Conservation (phyloP, 2,888 invertebrate species). For the Deilephila elpenor region DNA sequence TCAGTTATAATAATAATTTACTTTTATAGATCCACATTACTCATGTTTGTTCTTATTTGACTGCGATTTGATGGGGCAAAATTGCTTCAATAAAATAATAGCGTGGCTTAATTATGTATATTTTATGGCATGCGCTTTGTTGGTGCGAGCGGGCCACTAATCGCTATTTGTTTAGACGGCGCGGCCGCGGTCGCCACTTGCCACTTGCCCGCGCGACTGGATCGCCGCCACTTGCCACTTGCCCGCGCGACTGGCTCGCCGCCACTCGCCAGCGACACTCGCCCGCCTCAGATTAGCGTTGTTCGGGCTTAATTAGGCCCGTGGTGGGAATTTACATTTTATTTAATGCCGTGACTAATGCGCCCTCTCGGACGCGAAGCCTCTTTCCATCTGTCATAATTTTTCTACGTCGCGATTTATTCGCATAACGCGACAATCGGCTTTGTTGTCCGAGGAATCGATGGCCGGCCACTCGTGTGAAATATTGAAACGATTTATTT, state of each 20-base stretch:
- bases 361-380: constrained; percentile 55
- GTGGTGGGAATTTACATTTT: constrained; percentile 68
- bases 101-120: constrained; percentile 63
- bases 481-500: constrained; percentile 73
- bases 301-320: constrained; percentile 72
- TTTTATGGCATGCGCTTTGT: constrained; percentile 52
- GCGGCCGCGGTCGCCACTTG: constrained; percentile 34
- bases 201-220: not conserved
- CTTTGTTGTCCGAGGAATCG: constrained; percentile 67
- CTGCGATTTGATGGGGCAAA: constrained; percentile 73
- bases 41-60: constrained; percentile 83
- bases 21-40: constrained; percentile 82
- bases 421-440: constrained; percentile 75
- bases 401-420: constrained; percentile 83
- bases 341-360: constrained; percentile 79
- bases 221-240: not conserved
- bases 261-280: constrained; percentile 29
- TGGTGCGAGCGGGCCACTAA: constrained; percentile 48
- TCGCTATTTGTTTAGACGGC: constrained; percentile 60
- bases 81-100: constrained; percentile 77
- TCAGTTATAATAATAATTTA: constrained; percentile 84
- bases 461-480: constrained; percentile 52
- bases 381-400: constrained; percentile 81
- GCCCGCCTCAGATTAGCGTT: constrained; percentile 63
- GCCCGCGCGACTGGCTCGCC: too few species aligned